phyloP scores from a whole-genome alignment of 2,888 invertebrate species.

The Cephus spinipes region DNA sequence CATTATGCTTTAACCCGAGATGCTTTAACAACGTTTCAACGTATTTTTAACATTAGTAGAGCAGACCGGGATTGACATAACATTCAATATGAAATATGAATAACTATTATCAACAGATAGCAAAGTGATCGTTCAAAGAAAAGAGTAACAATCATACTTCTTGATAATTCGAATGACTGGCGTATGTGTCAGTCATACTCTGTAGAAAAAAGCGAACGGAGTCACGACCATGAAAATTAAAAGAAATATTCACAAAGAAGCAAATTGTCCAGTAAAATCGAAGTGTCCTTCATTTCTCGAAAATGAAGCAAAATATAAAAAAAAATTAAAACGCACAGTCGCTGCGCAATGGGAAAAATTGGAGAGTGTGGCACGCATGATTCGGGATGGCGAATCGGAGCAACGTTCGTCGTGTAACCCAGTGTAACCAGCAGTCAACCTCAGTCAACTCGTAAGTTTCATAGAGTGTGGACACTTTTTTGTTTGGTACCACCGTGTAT shows the following conservation, averaged over 20 bases:
- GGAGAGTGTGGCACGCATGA: not conserved
- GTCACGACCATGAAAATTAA: not conserved
- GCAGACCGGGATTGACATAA: not conserved
- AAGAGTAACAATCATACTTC: not conserved
- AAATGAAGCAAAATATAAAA: not conserved
- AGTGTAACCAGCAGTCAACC: not conserved
- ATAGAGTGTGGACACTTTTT: not conserved
- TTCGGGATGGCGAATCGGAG: not conserved
- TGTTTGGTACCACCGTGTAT: not conserved
- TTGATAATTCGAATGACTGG: not conserved
- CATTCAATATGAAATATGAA: not conserved
- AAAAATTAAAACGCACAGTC: not conserved
- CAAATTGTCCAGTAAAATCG: not conserved
- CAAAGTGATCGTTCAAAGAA: not conserved
- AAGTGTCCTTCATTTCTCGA: not conserved
- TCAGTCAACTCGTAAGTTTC: not conserved
- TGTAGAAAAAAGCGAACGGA: not conserved
- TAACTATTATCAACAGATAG: not conserved
- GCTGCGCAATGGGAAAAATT: not conserved
- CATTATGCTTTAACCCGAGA: not conserved
- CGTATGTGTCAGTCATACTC: not conserved
- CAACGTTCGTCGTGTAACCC: not conserved
- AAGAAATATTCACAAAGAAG: not conserved
- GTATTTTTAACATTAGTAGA: not conserved
- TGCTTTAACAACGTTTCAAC: not conserved